These are phyloP conservation scores for Solenopsis fugax DNA, from an alignment of 1,140 invertebrate species.

Conservation along the genomic window DNA sequence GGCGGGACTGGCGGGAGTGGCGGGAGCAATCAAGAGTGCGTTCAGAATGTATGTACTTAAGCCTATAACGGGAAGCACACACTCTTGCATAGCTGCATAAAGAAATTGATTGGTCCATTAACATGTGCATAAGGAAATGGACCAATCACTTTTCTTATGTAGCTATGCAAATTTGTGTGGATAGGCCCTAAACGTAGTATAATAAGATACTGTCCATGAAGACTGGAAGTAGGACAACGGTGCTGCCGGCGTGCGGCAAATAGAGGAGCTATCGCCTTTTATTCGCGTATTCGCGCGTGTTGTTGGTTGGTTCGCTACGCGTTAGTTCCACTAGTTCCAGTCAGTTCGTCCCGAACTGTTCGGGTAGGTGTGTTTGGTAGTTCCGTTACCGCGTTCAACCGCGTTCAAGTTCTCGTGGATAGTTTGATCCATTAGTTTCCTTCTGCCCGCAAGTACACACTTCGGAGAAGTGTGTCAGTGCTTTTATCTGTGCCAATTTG, in stretches of 20 bases:
- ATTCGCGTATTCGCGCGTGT: background rate
- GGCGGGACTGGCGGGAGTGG: too few species aligned
- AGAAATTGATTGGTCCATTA: too few species aligned
- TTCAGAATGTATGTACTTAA: too few species aligned
- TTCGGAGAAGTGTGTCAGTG: conserved; percentile 39
- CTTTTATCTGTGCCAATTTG: background rate
- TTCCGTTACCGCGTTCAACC: background rate
- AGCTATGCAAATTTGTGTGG: too few species aligned
- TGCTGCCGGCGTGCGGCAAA: conserved; percentile 32
- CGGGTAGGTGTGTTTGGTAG: background rate
- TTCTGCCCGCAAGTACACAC: background rate
- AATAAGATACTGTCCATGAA: too few species aligned
- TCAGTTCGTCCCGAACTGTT: conserved; percentile 21
- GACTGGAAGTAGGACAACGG: background rate
- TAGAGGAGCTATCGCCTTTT: conserved; percentile 1
- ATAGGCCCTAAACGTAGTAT: too few species aligned
- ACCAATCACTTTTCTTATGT: too few species aligned
- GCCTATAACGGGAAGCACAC: too few species aligned
- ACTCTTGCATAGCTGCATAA: too few species aligned
- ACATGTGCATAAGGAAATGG: too few species aligned
- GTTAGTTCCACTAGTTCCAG: too few species aligned
- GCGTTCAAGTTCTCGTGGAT: background rate
- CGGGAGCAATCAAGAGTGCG: too few species aligned
- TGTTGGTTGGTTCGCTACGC: background rate
- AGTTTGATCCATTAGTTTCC: background rate